These are phyloP conservation scores for Brachirus orientalis DNA, from an alignment of 2,113 vertebrate genomes.

Conservation along the genomic window DNA sequence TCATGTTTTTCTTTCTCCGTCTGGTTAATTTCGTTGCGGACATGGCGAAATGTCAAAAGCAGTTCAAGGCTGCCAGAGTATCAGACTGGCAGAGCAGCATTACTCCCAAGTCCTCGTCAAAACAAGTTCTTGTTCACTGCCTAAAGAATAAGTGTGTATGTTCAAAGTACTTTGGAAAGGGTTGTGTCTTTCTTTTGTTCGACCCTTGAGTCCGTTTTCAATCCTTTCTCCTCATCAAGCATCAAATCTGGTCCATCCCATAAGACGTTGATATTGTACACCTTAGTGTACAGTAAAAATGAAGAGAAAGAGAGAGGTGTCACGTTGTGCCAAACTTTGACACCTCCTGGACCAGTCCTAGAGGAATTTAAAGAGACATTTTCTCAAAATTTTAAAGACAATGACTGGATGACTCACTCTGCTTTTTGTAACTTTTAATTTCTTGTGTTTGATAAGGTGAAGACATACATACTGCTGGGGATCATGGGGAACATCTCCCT, in stretches of 20 bases:
- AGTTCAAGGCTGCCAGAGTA: conserved; percentile 86
- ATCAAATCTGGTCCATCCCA: conserved; percentile 87
- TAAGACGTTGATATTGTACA: conserved; percentile 51
- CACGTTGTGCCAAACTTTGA: conserved; percentile 83
- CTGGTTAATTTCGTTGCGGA: conserved; percentile 88
- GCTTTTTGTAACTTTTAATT: conserved; percentile 77
- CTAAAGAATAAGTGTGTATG: conserved; percentile 81
- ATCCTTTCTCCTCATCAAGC: conserved; percentile 89
- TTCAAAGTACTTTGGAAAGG: conserved; percentile 79
- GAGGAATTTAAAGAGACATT: conserved; percentile 68
- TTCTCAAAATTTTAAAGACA: conserved; percentile 75
- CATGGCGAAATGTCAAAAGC: conserved; percentile 83
- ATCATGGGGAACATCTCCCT: conserved; percentile 64
- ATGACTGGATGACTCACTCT: conserved; percentile 71
- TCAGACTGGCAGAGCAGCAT: conserved; percentile 61
- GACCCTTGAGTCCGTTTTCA: conserved; percentile 88
- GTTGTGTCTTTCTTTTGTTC: conserved; percentile 84
- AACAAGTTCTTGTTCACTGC: conserved; percentile 98
- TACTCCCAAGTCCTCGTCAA: conserved; percentile 89
- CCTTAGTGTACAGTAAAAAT: conserved; percentile 59
- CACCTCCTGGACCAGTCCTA: conserved; percentile 69
- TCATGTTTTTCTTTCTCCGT: conserved; percentile 90
- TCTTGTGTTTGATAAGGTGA: conserved; percentile 78
- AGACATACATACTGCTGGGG: conserved; percentile 71
- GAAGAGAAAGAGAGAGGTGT: conserved; percentile 46